A percentile compares a stretch with the other conserved stretches of the same genome.
These are phyloP conservation scores for Brachypodius melanocephalos DNA, from an alignment of 2,113 vertebrate genomes.

Conservation along the genomic window DNA sequence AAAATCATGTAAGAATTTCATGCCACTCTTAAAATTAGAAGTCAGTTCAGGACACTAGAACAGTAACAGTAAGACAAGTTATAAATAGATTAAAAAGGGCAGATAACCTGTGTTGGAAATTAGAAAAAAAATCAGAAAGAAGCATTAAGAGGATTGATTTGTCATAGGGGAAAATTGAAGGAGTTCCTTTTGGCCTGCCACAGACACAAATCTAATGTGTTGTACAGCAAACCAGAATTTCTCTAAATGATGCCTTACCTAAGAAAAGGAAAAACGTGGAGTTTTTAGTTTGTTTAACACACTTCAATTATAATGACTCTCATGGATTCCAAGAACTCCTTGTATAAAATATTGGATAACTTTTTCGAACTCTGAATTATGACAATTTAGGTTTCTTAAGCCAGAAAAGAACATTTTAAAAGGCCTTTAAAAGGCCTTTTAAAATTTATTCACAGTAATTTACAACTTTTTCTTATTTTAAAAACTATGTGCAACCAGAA, in stretches of 20 bases:
- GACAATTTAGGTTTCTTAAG: not conserved
- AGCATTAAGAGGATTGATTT: not conserved
- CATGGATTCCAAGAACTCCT: not conserved
- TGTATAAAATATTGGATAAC: not conserved
- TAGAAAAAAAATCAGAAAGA: not conserved
- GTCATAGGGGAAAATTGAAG: not conserved
- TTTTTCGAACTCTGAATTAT: not conserved
- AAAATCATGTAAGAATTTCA: not conserved
- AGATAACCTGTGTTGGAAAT: not conserved
- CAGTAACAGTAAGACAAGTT: not conserved
- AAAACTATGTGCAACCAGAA: not conserved
- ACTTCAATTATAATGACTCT: not conserved
- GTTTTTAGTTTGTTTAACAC: fast-evolving
- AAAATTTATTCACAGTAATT: not conserved
- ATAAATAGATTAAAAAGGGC: not conserved
- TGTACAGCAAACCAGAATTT: not conserved
- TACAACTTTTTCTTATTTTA: not conserved
- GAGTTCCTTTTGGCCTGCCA: not conserved
- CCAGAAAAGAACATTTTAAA: not conserved
- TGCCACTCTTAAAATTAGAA: not conserved
- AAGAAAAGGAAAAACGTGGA: not conserved
- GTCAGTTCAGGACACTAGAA: not conserved
- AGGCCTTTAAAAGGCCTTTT: not conserved
- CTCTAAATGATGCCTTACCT: not conserved
- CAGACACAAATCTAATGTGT: not conserved